Conservation (phyloP, 2,888 invertebrate species). For the Cheilosia impressa region DNA sequence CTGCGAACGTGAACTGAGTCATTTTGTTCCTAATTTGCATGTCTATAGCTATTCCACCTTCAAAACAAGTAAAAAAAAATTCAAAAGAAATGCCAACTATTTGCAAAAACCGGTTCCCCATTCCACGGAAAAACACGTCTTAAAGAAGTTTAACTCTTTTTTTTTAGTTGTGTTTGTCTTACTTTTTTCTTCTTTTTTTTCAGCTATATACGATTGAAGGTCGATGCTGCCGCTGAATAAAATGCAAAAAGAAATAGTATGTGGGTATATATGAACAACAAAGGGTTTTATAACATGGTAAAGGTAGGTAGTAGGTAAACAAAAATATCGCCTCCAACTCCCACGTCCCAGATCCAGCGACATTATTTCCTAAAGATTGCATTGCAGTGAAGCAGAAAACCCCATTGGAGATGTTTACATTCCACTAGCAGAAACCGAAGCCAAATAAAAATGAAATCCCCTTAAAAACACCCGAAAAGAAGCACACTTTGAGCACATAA, state of each 20-base stretch:
- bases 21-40: conserved; percentile 47
- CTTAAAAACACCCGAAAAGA: conserved; percentile 59
- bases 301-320: conserved; percentile 30
- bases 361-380: conserved; percentile 50
- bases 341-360: neutral
- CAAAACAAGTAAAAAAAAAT: neutral
- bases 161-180: conserved; percentile 15
- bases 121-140: conserved; percentile 62
- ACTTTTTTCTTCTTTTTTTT: conserved; percentile 3
- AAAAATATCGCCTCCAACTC: conserved; percentile 18
- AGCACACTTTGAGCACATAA: conserved; percentile 54
- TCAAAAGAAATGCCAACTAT: conserved; percentile 57
- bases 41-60: conserved; percentile 8
- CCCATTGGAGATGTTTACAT: conserved; percentile 70
- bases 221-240: conserved; percentile 50
- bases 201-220: conserved; percentile 54
- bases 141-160: conserved; percentile 59
- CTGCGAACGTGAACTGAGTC: conserved; percentile 13
- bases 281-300: conserved; percentile 15
- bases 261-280: neutral
- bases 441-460: conserved; percentile 17
- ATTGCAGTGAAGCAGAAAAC: conserved; percentile 72
- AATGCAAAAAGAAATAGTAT: conserved; percentile 2
- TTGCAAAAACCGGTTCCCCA: conserved; percentile 70
- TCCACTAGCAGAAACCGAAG: conserved; percentile 32